These are phyloP conservation scores for Steromphala cineraria DNA, from an alignment of 2,888 invertebrate species.

Conservation along the genomic window DNA sequence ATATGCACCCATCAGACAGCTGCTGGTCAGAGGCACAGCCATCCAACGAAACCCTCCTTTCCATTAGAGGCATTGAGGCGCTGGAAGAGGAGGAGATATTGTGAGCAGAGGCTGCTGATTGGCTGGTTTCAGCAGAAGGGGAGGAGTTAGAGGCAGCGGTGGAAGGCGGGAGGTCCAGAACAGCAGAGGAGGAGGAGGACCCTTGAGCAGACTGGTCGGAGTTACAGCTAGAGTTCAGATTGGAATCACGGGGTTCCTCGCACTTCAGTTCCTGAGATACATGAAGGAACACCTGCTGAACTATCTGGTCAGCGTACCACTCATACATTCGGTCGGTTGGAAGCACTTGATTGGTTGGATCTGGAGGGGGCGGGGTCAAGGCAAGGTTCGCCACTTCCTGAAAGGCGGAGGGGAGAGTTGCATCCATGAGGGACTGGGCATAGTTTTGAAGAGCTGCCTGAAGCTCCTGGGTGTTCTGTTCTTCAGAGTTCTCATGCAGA, in stretches of 20 bases:
- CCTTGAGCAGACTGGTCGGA: not conserved
- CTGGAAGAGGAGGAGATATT: slow-evolving; percentile 1
- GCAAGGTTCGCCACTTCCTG: slow-evolving; percentile 15
- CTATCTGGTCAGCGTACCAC: slow-evolving; percentile 43
- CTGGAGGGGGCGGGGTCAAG: not conserved
- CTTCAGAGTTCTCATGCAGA: not conserved
- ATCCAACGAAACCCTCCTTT: not conserved
- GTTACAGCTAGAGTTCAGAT: not conserved
- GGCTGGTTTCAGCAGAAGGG: not conserved
- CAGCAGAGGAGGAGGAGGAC: not conserved
- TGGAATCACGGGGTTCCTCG: not conserved
- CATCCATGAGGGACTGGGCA: slow-evolving; percentile 5
- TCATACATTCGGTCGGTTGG: slow-evolving; percentile 36
- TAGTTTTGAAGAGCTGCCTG: not conserved
- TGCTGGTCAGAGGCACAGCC: not conserved
- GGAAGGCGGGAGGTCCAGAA: not conserved
- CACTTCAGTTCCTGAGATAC: slow-evolving; percentile 30
- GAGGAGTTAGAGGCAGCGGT: not conserved
- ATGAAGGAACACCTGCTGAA: slow-evolving; percentile 39
- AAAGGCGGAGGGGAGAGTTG: slow-evolving; percentile 6
- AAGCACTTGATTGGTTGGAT: not conserved
- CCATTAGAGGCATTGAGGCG: not conserved
- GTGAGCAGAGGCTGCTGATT: not conserved
- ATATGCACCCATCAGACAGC: not conserved
- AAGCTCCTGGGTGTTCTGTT: not conserved